Conservation (phyloP, 2,888 invertebrate genomes). For the Theretra japonica region DNA sequence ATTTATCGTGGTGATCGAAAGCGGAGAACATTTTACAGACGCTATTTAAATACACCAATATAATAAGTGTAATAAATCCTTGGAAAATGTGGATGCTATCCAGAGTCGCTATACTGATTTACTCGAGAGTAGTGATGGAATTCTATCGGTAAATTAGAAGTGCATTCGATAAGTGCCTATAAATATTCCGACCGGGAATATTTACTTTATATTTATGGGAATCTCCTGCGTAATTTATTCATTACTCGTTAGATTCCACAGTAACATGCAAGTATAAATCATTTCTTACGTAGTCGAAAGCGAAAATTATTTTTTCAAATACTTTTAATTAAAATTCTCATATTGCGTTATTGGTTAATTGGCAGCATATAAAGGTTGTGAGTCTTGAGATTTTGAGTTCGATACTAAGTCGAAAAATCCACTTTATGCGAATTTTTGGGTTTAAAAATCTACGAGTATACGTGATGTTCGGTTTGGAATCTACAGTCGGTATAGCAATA, state of each 20-base stretch:
- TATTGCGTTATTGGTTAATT: too few relatives aligned
- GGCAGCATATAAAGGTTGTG: too few relatives aligned
- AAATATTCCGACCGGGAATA: constrained; percentile 14
- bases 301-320: too few relatives aligned
- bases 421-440: too few relatives aligned
- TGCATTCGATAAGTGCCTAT: constrained; percentile 25
- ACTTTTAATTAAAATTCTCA: too few relatives aligned
- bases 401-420: too few relatives aligned
- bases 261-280: neutral
- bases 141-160: constrained; percentile 20
- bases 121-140: constrained; percentile 22
- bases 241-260: neutral
- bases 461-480: too few relatives aligned
- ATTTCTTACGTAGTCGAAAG: too few relatives aligned
- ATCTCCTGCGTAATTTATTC: neutral
- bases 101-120: constrained; percentile 7
- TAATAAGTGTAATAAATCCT: constrained; percentile 24
- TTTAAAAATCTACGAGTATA: too few relatives aligned
- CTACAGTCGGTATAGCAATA: too few relatives aligned
- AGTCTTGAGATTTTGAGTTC: too few relatives aligned
- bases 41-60: constrained; percentile 15
- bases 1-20: constrained; percentile 2
- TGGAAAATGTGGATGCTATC: constrained; percentile 7
- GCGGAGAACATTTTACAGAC: constrained; percentile 5
- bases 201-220: constrained; percentile 5